Conservation (phyloP, 2,888 invertebrate species). For the Rotaria socialis region DNA sequence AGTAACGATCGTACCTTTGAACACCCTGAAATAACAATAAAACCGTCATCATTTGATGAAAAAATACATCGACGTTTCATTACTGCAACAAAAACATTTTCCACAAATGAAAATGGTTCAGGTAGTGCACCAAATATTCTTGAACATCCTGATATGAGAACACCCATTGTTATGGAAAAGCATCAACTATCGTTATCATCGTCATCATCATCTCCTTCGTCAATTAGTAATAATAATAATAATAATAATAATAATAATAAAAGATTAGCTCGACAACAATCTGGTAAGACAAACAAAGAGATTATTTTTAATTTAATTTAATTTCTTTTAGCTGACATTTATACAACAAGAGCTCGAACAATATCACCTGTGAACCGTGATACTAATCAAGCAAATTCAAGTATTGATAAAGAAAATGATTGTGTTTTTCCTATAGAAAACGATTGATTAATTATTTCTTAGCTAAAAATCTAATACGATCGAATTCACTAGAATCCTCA, state of each 20-base stretch:
- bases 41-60: neutral
- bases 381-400: neutral
- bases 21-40: slow-evolving; percentile 21
- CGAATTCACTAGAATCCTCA: neutral
- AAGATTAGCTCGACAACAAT: neutral
- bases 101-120: neutral
- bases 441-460: neutral
- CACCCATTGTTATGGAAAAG: neutral
- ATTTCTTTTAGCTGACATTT: neutral
- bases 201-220: neutral
- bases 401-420: neutral
- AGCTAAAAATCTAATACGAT: neutral
- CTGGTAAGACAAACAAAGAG: neutral
- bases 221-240: neutral
- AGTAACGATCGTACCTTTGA: slow-evolving; percentile 10
- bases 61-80: neutral
- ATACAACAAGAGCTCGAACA: neutral
- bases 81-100: neutral
- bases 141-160: slow-evolving; percentile 29
- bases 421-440: neutral
- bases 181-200: neutral
- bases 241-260: neutral
- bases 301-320: neutral
- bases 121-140: slow-evolving; percentile 18
- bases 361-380: neutral